A percentile compares a stretch with the other conserved stretches of the same genome.
Conservation (phyloP, 2,888 invertebrate genomes). For the Tinea semifulvella region DNA sequence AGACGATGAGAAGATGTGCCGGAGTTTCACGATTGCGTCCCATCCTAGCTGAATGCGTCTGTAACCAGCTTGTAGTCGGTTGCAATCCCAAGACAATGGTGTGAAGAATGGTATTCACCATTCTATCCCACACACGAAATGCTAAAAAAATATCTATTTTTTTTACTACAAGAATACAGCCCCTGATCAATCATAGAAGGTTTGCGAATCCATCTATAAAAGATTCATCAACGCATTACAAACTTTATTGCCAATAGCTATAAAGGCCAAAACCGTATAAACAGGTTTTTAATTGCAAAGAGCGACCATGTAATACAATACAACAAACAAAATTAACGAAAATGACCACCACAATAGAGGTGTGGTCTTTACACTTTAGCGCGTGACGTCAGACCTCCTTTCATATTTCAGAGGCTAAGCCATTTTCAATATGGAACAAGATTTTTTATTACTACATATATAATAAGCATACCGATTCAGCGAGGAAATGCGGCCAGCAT, state of each 20-base stretch:
- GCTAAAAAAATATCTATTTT: too few species aligned
- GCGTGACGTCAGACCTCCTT: not conserved
- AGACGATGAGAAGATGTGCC: too few species aligned
- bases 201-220: not conserved
- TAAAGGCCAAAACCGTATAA: not conserved
- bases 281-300: not conserved
- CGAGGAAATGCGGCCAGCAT: too few species aligned
- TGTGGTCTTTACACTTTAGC: conserved; percentile 1
- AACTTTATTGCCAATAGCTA: not conserved
- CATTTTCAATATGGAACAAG: too few species aligned
- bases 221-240: not conserved
- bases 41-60: too few species aligned
- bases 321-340: conserved; percentile 9
- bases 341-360: conserved; percentile 1
- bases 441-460: too few species aligned
- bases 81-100: too few species aligned
- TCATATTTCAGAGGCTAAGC: too few species aligned
- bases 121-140: not conserved
- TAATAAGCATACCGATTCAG: too few species aligned
- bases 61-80: too few species aligned
- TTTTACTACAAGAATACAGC: conserved; percentile 2
- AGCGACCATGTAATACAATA: conserved; percentile 1
- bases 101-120: too few species aligned
- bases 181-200: conserved; percentile 6
- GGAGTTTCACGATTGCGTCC: too few species aligned